Evolutionary conservation across 92 coral and sea anemone species (phyloP).

Genomic region (Epizoanthus stellaris): DNA sequence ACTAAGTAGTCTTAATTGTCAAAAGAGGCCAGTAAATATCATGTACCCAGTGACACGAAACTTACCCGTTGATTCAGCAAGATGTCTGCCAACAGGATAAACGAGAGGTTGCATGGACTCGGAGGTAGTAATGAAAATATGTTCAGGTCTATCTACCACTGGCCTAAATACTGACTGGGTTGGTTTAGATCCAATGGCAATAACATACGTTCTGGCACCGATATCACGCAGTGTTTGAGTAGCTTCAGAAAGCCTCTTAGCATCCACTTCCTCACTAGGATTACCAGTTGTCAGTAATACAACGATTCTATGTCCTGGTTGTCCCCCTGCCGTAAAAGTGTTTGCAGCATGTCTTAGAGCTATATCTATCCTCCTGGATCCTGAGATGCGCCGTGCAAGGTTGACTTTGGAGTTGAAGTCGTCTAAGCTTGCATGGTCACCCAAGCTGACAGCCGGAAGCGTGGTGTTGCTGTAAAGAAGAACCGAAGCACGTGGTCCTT

Average conservation of each 20-base stretch:
- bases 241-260: not conserved
- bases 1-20: no score
- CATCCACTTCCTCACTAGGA: not conserved
- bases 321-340: constrained; percentile 50
- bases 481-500: constrained; percentile 25
- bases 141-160: constrained; percentile 12
- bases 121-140: not conserved
- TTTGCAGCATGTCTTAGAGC: constrained; percentile 37
- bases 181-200: constrained; percentile 11
- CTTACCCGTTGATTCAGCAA: constrained; percentile 27
- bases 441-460: constrained; percentile 6
- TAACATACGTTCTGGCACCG: constrained; percentile 33
- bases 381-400: constrained; percentile 5
- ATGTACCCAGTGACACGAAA: not conserved
- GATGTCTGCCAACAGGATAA: constrained; percentile 15
- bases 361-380: constrained; percentile 7
- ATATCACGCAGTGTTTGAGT: constrained; percentile 3
- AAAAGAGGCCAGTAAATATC: no score
- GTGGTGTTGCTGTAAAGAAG: constrained; percentile 12
- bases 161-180: not conserved
- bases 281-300: constrained; percentile 32
- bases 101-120: not conserved
- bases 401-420: constrained; percentile 35
- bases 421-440: not conserved
- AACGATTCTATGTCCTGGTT: constrained; percentile 44